A percentile compares a stretch with the other conserved stretches of the same genome.
phyloP scores from a whole-genome alignment of 1,140 invertebrate genomes.

The Rhagoletis pomonella region DNA sequence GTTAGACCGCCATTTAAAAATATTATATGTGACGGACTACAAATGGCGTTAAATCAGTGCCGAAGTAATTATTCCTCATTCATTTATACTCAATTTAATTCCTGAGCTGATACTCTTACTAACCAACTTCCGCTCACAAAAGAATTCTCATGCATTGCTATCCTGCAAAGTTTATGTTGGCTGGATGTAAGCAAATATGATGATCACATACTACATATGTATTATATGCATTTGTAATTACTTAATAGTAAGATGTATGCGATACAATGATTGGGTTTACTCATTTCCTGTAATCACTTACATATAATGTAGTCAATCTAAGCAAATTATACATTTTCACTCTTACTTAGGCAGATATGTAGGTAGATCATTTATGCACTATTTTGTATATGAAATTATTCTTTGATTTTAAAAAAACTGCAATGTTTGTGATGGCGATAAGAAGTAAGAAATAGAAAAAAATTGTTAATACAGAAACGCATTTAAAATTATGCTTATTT shows the following conservation, averaged over 20 bases:
- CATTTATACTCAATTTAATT: no score
- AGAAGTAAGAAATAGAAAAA: not conserved
- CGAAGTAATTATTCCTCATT: no score
- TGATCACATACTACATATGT: not conserved
- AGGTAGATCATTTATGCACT: not conserved
- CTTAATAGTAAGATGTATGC: no score
- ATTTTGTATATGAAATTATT: no score
- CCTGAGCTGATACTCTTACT: no score
- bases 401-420: not conserved
- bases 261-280: not conserved
- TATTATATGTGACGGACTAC: no score
- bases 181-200: not conserved
- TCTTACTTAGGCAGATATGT: not conserved
- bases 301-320: not conserved
- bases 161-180: not conserved
- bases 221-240: not conserved
- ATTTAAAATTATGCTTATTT: slow-evolving; percentile 16
- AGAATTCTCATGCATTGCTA: not conserved
- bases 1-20: no score
- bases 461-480: not conserved
- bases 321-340: not conserved
- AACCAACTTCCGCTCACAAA: not conserved
- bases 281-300: not conserved
- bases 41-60: no score
- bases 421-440: not conserved